Percentiles rank a stretch among this genome's conserved stretches.
These are phyloP conservation scores for Macrosoma leucophasiata DNA, from an alignment of 2,888 invertebrate genomes.

Conservation along the genomic window DNA sequence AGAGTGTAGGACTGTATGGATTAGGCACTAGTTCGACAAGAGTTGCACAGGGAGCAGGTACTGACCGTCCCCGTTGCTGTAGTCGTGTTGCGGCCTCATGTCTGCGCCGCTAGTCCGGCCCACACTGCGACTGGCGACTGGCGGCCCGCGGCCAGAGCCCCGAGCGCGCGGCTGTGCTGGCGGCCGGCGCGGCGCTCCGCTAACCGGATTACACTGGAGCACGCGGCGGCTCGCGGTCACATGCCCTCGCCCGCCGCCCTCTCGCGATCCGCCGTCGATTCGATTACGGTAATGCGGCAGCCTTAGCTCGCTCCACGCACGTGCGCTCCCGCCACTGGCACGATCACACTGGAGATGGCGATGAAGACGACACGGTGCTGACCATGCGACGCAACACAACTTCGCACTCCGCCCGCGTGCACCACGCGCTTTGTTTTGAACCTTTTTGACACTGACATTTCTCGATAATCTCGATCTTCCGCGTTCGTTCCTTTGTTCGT, in stretches of 20 bases:
- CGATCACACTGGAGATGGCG: too few relatives aligned
- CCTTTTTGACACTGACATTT: constrained; percentile 24
- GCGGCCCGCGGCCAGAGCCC: constrained; percentile 23
- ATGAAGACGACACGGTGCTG: not conserved
- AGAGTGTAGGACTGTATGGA: too few relatives aligned
- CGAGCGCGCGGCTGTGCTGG: constrained; percentile 5
- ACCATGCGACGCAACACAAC: constrained; percentile 1
- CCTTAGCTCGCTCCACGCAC: constrained; percentile 37
- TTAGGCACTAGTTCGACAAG: too few relatives aligned
- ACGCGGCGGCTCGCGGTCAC: constrained; percentile 25
- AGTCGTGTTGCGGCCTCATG: constrained; percentile 52
- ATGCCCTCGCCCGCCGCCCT: constrained; percentile 29
- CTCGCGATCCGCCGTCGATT: constrained; percentile 22
- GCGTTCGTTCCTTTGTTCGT: too few relatives aligned
- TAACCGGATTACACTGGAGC: constrained; percentile 40
- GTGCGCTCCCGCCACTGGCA: constrained; percentile 19
- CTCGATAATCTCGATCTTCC: too few relatives aligned
- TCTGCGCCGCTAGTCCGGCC: constrained; percentile 20
- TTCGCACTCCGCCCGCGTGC: constrained; percentile 4
- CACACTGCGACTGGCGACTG: constrained; percentile 17
- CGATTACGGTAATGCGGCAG: constrained; percentile 33
- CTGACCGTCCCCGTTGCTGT: constrained; percentile 56
- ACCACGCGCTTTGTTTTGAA: constrained; percentile 26
- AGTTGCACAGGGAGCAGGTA: too few relatives aligned
- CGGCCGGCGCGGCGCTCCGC: constrained; percentile 13